Evolutionary conservation across 1,140 invertebrate species (phyloP), one percentile per base, ranked within the genome.

Genomic region (Apis cerana): DNA sequence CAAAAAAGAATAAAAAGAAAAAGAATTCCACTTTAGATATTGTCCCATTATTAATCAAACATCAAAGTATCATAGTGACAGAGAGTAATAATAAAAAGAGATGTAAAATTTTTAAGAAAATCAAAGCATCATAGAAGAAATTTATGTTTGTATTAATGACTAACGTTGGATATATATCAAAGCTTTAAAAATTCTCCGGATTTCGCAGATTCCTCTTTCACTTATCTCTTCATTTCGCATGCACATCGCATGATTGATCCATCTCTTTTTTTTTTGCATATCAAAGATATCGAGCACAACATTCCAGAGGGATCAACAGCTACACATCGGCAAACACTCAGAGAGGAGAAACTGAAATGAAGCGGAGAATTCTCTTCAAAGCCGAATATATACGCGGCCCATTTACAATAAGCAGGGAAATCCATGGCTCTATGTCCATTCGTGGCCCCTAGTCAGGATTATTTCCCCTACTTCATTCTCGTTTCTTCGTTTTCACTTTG

Each of bases 371-470:
- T 54, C 75, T 65, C 75, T 76, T 76, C 61, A 76, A 76, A 76
- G 75, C 75, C 59, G 61, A 76, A 65, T 76, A 76, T 76, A 76
- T 76, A 48, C 21, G 21, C 23, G 61, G 75, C 61, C 50, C 75
- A 76, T 76, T 76, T 76, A 62, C 75, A 76, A 76, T 76, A 76
- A 76, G 75, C 75, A 76, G 61, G 43, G 50, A 65, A 76, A 76
- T 76, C 69, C 59, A 54, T 75, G 48, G 58, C 19, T 69, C 21
- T 50, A 13, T 65, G 75, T 76, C 61, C 75, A 65, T 54, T 54
- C 59, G 61, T 75, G 23, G 33, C 33, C n/a, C 11, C 17, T 4
- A 43, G 23, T 23, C 19, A 9, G 61, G 19, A 76, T 65, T 65
- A 76, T 76, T 76, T 65, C 33, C 9, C 15, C 71, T 59, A 75